Base-by-base conservation (phyloP, 2,888 invertebrate species). In the Mystacides longicornis region DNA sequence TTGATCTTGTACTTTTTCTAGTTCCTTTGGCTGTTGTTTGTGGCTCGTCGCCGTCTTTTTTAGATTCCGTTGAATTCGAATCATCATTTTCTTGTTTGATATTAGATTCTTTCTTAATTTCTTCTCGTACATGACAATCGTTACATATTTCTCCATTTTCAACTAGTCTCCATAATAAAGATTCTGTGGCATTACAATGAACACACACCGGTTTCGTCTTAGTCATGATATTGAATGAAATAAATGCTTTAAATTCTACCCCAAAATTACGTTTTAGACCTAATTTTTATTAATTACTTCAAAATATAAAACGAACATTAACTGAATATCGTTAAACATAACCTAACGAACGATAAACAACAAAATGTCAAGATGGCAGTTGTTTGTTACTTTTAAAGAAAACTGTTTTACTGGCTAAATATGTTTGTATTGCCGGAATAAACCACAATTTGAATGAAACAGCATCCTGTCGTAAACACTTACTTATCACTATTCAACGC, bases 111-210 rank as follows among this genome's bases (percentile, higher is more conserved):
- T 62, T 60, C 69, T 68, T 57, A 65, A 68, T 63, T 74, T 72
- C 22, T 82, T 78, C 56, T 74, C 70, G 54, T 60, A 81, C 80
- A 59, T 83, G 79, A 67, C 91, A 91, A 51, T 84, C 80, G 66
- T 88, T 84, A 66, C 91, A 92, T 60, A 89, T 78, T 67, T 86
- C 86, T 1, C 88, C 89, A 64, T 81, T 80, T 58, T 86, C 85
- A 1, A 83, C 80, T 59, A 81, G 83, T 21, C 87, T 84, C 91
- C 91, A 92, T 57, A 90, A 74, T 11, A 85, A 72, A 1, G 86
- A 85, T 64, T 87, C 86, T 21, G 77, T 81, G 11, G 81, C 78
- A 60, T 79, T 81, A 68, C 89, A 90, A 67, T 85, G 84, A 49
- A 80, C 71, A 68, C 89, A 89, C 60, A 79, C 79, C 16, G 86